Percentiles rank a stretch among this genome's conserved stretches.
Evolutionary conservation across 2,888 invertebrate species (phyloP).

Genomic region (Papilio protenor): DNA sequence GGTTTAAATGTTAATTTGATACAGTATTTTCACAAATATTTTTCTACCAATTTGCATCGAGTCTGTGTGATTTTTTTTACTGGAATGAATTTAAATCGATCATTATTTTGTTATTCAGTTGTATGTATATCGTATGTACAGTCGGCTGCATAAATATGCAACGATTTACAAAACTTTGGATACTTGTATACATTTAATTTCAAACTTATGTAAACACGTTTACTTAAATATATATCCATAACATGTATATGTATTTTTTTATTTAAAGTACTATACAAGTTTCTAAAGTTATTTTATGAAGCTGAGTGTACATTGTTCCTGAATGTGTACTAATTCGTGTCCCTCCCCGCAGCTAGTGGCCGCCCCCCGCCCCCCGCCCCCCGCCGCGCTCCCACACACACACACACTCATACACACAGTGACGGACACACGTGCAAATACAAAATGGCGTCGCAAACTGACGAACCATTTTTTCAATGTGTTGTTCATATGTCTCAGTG

Average conservation of each 20-base stretch:
- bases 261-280: no score
- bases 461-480: no score
- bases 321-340: conserved; percentile 26
- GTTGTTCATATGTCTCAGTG: not conserved
- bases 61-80: not conserved
- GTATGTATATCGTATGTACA: not conserved
- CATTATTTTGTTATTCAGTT: no score
- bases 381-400: not conserved
- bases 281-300: no score
- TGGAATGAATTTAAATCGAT: not conserved
- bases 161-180: no score
- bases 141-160: no score
- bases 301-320: not conserved
- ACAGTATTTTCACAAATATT: not conserved
- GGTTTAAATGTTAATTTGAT: conserved; percentile 26
- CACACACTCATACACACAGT: not conserved
- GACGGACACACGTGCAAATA: not conserved
- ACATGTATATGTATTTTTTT: no score
- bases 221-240: no score
- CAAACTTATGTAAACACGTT: no score
- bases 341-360: conserved; percentile 29
- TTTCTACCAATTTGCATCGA: not conserved
- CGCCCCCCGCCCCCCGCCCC: conserved; percentile 10
- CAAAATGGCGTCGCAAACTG: not conserved
- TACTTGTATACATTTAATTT: no score